Conservation (phyloP, 2,888 invertebrate genomes). For the Lasioglossum malachurum region DNA sequence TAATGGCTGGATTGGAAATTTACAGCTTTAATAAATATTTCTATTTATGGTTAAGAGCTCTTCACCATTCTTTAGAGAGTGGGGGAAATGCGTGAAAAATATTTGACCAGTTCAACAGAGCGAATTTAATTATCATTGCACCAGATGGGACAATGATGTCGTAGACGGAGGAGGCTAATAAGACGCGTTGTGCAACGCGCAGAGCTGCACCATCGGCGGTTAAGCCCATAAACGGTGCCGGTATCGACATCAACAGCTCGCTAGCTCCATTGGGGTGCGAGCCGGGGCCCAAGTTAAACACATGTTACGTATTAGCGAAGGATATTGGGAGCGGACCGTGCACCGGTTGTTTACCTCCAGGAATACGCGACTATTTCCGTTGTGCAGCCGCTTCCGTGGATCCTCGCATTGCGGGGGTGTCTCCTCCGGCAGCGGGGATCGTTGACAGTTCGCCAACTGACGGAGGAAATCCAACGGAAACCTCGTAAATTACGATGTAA, state of each 20-base stretch:
- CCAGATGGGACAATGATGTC: not conserved
- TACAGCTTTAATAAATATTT: too few relatives aligned
- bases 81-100: not conserved
- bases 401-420: conserved; percentile 31
- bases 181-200: not conserved
- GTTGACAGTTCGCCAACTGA: conserved; percentile 60
- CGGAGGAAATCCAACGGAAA: conserved; percentile 27
- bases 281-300: conserved; percentile 64
- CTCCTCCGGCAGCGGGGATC: conserved; percentile 21
- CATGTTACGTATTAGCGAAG: conserved; percentile 69
- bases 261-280: conserved; percentile 61
- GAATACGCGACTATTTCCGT: conserved; percentile 66
- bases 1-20: too few relatives aligned
- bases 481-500: conserved; percentile 34
- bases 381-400: conserved; percentile 54
- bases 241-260: conserved; percentile 64
- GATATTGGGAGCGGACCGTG: conserved; percentile 60
- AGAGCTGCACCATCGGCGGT: conserved; percentile 21
- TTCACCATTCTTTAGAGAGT: too few relatives aligned
- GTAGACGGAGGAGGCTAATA: not conserved
- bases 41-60: too few relatives aligned
- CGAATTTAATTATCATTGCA: not conserved
- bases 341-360: conserved; percentile 73
- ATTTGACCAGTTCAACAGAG: not conserved
- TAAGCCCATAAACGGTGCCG: conserved; percentile 56